Base-by-base conservation (phyloP, 2,888 invertebrate species). In the Drosophila neonasuta region DNA sequence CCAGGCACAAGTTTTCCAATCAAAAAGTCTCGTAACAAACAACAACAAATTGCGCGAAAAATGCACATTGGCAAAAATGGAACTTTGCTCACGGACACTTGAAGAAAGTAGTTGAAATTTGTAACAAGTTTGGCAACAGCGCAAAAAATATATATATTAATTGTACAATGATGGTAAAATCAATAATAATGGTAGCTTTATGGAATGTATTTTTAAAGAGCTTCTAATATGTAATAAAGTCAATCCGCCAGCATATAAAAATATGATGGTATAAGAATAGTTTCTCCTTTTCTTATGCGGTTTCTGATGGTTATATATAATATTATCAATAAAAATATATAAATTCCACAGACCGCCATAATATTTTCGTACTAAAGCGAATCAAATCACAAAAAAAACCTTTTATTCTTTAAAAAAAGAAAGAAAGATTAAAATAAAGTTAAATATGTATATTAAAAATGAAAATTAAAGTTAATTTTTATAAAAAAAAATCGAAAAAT, bases 1-100 rank as follows among this genome's bases (percentile, higher is more conserved):
- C 45, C 56, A 49, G 51, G 70, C 55, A 59, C 58, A 73, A 73
- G 66, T 74, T 74, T 74, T 68, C 74, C 74, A 74, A 74, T 74
- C 74, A 70, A 67, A 74, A 73, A 74, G 57, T 66, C 72, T 68
- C 52, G 61, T 54, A 54, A 54, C 48, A 67, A 67, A 50, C 52
- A 71, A 34, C 17, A 50, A 63, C 34, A 64, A 30, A 57, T 46
- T 54, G 42, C 55, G 70, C 51, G 59, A 65, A 51, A 71, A 64
- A 69, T 68, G 58, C 69, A 58, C 51, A 61, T 56, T 68, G 57
- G 56, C 48, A 34, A 63, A 68, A 57, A 41, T 68, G 51, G 29
- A 36, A 34, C 52, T 58, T 54, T 41, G 10, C 39, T 36, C 39
- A 30, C 10, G 29, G 29, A n/a, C 61, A 49, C 54, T 55, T 36